Evolutionary conservation across 2,888 invertebrate species (phyloP).

Genomic region (Carterocephalus palaemon): DNA sequence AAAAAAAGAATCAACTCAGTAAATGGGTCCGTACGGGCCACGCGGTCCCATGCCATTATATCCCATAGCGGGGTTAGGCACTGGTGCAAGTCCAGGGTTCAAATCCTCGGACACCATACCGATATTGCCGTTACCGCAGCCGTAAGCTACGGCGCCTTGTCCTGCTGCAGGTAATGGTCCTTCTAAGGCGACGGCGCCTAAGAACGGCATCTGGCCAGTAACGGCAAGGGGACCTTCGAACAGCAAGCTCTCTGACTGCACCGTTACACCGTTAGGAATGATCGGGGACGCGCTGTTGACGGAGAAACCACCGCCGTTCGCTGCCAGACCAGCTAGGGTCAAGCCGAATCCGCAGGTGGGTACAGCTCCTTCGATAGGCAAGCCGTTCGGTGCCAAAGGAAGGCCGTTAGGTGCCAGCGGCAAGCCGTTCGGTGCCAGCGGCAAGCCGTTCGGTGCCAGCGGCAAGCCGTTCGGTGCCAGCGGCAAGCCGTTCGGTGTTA

Average conservation of each 20-base stretch:
- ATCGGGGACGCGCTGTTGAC: constrained; percentile 40
- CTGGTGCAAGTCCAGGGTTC: constrained; percentile 8
- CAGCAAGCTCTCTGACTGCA: constrained; percentile 40
- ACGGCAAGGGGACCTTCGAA: constrained; percentile 40
- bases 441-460: constrained; percentile 23
- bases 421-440: constrained; percentile 3
- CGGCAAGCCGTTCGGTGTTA: constrained; percentile 24
- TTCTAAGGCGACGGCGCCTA: constrained; percentile 44
- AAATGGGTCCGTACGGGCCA: neutral
- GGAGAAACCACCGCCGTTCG: constrained; percentile 28
- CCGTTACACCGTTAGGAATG: constrained; percentile 42
- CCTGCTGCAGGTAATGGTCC: constrained; percentile 39
- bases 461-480: constrained; percentile 2
- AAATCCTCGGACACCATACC: constrained; percentile 33
- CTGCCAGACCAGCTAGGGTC: neutral
- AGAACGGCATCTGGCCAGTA: constrained; percentile 41
- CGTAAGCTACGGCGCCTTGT: constrained; percentile 36
- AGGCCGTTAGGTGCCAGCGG: neutral
- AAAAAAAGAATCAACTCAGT: constrained; percentile 3
- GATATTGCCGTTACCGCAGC: constrained; percentile 37
- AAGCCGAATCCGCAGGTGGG: constrained; percentile 22
- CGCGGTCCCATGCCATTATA: constrained; percentile 3
- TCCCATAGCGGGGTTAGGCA: too few species aligned
- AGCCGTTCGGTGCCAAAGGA: constrained; percentile 15
- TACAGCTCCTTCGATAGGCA: constrained; percentile 34